A percentile compares a stretch with the other conserved stretches of the same genome.
phyloP scores from a whole-genome alignment of 2,888 invertebrate species.

The Ichneumon xanthorius region DNA sequence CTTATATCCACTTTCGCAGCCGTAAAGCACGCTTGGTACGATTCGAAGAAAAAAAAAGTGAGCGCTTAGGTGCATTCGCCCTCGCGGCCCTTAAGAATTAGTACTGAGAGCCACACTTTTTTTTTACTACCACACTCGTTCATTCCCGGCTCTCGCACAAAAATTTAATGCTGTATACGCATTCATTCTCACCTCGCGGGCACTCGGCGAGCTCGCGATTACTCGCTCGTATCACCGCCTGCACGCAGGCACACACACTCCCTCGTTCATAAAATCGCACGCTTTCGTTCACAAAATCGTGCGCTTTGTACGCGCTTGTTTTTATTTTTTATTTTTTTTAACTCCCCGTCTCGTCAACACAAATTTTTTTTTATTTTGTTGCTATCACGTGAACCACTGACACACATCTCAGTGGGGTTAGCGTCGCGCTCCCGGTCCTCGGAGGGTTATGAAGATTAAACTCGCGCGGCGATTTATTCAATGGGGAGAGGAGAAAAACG shows the following conservation, averaged over 20 bases:
- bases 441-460: too few species aligned
- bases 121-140: not conserved
- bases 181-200: slow-evolving; percentile 13
- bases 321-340: not conserved
- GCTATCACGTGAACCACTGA: not conserved
- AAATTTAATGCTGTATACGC: slow-evolving; percentile 20
- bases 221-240: slow-evolving; percentile 6
- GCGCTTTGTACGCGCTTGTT: not conserved
- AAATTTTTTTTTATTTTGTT: not conserved
- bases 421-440: not conserved
- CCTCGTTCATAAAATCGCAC: not conserved
- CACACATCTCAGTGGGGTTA: not conserved
- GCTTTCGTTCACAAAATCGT: too few species aligned
- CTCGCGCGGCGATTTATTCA: too few species aligned
- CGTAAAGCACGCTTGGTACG: not conserved
- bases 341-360: not conserved
- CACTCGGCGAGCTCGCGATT: slow-evolving; percentile 25
- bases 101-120: not conserved
- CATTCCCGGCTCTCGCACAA: not conserved
- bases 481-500: too few species aligned
- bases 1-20: not conserved
- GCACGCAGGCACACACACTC: slow-evolving; percentile 7
- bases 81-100: not conserved
- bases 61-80: not conserved
- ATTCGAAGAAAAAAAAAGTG: not conserved